Evolutionary conservation across 2,113 vertebrate genomes (phyloP), one percentile per base, ranked within the genome.

Genomic region (Tonatia bakeri): DNA sequence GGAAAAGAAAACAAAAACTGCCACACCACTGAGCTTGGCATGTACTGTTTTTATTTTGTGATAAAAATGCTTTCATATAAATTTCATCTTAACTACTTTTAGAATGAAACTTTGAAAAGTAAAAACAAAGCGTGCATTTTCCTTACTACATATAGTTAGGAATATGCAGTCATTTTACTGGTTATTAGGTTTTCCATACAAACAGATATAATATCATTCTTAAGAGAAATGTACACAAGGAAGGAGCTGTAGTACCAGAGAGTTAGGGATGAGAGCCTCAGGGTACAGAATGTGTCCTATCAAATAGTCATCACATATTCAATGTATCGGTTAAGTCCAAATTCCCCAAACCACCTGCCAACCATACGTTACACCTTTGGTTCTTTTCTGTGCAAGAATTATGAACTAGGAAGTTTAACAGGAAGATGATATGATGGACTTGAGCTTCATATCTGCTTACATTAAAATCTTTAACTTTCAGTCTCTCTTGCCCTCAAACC

Each of bases 1-100:
- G 65, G 20, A n/a, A 7, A 7, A 6, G 56, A 47, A 84, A 91
- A 85, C 20, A 67, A 91, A 93, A 69, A 90, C 67, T 2, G 10
- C 83, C n/a, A 47, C 7, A 79, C 40, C 54, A 61, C 45, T 10
- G 77, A 90, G 52, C 56, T 96, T 87, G 93, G 94, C 94, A 96
- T 24, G 97, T 94, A 97, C 22, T 38, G 93, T 95, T 97, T 97
- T 98, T 97, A 97, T 98, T 98, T 97, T 97, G 93, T 98, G 97
- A 98, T 98, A 97, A 97, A 97, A 98, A 98, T 97, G 97, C 76
- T 97, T 98, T 95, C 86, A 88, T 97, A 98, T 97, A 97, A 98
- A 97, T 97, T 96, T 93, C 65, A 83, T 61, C 69, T 22, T 97
- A 97, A 85, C 97, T 98, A 98, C 89, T 84, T 97, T 97, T 93